phyloP scores from a whole-genome alignment of 1,140 invertebrate genomes.

The Bombus huntii region DNA sequence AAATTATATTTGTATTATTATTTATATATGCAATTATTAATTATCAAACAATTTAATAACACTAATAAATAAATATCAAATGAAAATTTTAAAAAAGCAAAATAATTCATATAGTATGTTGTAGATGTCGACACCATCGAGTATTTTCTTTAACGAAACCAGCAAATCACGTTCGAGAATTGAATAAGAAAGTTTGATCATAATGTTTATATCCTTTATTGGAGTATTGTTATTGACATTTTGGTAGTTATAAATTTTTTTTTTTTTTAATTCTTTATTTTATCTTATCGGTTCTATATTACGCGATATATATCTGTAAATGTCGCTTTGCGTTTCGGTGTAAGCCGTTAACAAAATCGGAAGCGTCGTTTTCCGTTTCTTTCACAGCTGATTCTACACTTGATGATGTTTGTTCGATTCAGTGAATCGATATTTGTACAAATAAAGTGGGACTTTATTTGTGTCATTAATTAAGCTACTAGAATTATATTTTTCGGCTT shows the following conservation, averaged over 20 bases:
- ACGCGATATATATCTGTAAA: neutral
- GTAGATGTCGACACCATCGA: slow-evolving; percentile 23
- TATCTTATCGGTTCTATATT: neutral
- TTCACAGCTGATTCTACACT: slow-evolving; percentile 29
- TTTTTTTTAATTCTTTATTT: neutral
- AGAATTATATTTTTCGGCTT: neutral
- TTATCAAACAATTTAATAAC: neutral
- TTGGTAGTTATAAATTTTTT: neutral
- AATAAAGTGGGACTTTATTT: neutral
- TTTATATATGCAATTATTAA: neutral
- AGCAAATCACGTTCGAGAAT: slow-evolving; percentile 21
- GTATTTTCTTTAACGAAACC: slow-evolving; percentile 23
- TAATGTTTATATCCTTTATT: neutral
- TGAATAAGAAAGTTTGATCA: neutral
- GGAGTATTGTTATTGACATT: neutral
- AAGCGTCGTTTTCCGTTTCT: slow-evolving; percentile 26
- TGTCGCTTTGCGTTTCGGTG: neutral
- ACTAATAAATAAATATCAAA: neutral
- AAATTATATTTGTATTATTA: neutral
- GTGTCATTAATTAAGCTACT: neutral
- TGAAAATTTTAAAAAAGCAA: slow-evolving; percentile 17
- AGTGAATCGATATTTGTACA: slow-evolving; percentile 15
- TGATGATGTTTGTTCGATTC: slow-evolving; percentile 11
- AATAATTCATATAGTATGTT: neutral
- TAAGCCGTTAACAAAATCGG: slow-evolving; percentile 12